A percentile compares a stretch with the other conserved stretches of the same genome.
phyloP scores from a whole-genome alignment of 2,888 invertebrate genomes.

The Beris chalybata region DNA sequence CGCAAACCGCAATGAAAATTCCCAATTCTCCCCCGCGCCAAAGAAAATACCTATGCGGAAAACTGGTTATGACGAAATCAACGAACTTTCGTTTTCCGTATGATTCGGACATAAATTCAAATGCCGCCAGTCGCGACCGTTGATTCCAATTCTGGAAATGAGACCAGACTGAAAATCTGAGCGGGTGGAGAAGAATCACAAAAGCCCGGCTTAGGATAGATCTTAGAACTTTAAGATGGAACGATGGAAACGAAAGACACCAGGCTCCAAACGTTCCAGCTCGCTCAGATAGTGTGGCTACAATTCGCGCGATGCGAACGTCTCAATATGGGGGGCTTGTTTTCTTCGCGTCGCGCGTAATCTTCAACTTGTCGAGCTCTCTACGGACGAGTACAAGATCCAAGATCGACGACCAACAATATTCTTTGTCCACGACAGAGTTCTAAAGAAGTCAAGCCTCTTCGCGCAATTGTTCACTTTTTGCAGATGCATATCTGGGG shows the following conservation, averaged over 20 bases:
- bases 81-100: slow-evolving; percentile 25
- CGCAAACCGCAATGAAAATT: no score
- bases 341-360: no score
- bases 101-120: slow-evolving; percentile 4
- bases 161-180: not conserved
- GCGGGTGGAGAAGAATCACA: not conserved
- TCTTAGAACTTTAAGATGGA: not conserved
- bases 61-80: slow-evolving; percentile 21
- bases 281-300: no score
- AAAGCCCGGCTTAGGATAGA: no score
- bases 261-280: no score
- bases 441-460: slow-evolving; percentile 7
- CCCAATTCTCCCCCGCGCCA: no score
- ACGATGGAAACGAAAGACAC: no score
- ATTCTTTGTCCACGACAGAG: not conserved
- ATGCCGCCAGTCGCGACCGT: not conserved
- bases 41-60: slow-evolving; percentile 9
- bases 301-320: no score
- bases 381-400: no score
- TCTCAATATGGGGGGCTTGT: no score
- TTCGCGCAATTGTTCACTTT: not conserved
- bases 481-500: slow-evolving; percentile 20
- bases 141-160: not conserved
- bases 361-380: no score
- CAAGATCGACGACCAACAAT: no score